Conservation (phyloP, 2,113 vertebrate genomes). For the Elephantulus edwardii region DNA sequence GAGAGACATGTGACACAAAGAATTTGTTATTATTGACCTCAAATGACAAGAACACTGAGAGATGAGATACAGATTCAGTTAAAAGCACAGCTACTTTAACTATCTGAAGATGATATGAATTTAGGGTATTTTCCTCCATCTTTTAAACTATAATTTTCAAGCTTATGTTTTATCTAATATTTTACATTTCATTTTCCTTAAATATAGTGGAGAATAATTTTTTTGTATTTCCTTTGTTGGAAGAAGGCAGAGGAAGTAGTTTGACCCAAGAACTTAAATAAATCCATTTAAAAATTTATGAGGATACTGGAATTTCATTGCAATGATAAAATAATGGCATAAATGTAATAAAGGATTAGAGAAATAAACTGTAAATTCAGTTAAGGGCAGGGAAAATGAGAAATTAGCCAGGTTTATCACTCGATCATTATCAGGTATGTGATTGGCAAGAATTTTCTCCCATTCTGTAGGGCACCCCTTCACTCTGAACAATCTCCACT, state of each 20-base stretch:
- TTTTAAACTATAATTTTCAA: background rate
- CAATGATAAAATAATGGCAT: background rate
- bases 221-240: background rate
- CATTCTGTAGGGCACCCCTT: background rate
- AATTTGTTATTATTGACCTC: conserved; percentile 69
- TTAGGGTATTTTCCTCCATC: background rate
- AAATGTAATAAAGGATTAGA: background rate
- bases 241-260: background rate
- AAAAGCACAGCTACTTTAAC: background rate
- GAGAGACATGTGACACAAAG: conserved; percentile 34
- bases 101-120: background rate
- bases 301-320: background rate
- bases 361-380: background rate
- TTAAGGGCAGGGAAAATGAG: background rate
- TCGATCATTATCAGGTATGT: background rate
- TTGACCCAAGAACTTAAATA: background rate
- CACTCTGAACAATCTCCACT: background rate
- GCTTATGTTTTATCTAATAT: background rate
- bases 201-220: background rate
- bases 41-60: conserved; percentile 14
- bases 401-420: background rate
- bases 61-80: conserved; percentile 7
- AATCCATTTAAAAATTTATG: background rate
- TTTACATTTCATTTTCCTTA: conserved; percentile 25
- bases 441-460: background rate